Percentiles rank a stretch among this genome's conserved stretches.
phyloP scores from a whole-genome alignment of 2,797 vertebrate genomes.

The Semaprochilodus insignis region DNA sequence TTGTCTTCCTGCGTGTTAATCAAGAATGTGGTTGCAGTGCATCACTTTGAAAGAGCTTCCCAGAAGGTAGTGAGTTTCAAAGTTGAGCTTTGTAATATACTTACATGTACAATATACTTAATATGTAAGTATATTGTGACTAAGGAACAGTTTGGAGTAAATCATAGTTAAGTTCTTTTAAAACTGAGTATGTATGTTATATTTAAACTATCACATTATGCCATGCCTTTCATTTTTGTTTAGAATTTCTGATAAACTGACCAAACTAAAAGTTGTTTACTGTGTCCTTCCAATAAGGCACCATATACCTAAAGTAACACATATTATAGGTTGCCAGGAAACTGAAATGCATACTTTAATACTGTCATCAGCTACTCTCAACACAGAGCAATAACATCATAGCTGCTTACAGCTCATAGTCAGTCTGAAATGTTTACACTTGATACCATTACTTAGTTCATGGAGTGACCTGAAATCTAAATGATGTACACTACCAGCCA shows the following conservation, averaged over 20 bases:
- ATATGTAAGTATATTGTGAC: not conserved
- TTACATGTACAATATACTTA: too few species aligned
- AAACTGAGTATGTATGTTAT: not conserved
- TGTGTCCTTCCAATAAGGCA: not conserved
- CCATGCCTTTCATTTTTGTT: not conserved
- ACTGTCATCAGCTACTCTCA: constrained; percentile 5
- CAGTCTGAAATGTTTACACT: not conserved
- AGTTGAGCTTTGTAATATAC: not conserved
- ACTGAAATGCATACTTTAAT: not conserved
- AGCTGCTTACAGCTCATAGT: not conserved
- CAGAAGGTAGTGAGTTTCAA: not conserved
- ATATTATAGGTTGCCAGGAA: not conserved
- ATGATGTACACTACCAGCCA: too few species aligned
- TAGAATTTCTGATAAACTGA: not conserved
- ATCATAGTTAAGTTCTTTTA: not conserved
- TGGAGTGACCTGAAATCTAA: too few species aligned
- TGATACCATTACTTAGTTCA: not conserved
- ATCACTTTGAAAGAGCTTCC: not conserved
- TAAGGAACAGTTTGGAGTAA: not conserved
- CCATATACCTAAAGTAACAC: not conserved
- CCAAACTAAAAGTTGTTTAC: not conserved
- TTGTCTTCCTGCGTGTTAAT: not conserved
- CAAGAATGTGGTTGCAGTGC: not conserved
- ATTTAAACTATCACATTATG: not conserved
- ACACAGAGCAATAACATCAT: not conserved